These are phyloP conservation scores for Hydractinia echinata DNA, from an alignment of 30 jellyfish, hydroid and myxozoan species.

Conservation along the genomic window DNA sequence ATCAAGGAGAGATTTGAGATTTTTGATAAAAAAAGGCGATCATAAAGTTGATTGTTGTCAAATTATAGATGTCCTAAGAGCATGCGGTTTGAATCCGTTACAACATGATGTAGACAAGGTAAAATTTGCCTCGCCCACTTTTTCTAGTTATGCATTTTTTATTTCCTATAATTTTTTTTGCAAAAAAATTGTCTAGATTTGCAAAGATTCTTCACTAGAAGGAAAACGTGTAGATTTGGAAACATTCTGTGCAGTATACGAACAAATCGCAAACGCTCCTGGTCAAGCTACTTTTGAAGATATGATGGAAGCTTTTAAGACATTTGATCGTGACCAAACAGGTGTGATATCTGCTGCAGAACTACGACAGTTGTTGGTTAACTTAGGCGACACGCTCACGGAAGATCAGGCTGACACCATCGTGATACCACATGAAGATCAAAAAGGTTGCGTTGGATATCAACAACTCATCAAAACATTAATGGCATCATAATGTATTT, in stretches of 20 bases:
- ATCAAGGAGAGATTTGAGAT: constrained; percentile 79
- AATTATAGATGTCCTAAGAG: constrained; percentile 66
- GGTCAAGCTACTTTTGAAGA: constrained; percentile 81
- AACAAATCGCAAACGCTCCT: constrained; percentile 62
- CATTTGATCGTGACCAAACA: constrained; percentile 88
- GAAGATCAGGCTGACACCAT: constrained; percentile 84
- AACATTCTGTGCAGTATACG: constrained; percentile 71
- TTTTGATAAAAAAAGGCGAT: constrained; percentile 90
- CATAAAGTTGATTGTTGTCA: constrained; percentile 59
- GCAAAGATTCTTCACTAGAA: constrained; percentile 55
- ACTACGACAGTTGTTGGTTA: constrained; percentile 68
- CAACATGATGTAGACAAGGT: constrained; percentile 72
- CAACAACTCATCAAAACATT: constrained; percentile 77
- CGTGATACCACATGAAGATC: constrained; percentile 76
- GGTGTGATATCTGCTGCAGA: constrained; percentile 93
- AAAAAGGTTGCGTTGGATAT: constrained; percentile 63
- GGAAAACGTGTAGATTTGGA: constrained; percentile 87
- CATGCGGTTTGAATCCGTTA: constrained; percentile 87
- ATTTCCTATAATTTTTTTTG: background rate
- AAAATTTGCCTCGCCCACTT: background rate
- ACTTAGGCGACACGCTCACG: constrained; percentile 88
- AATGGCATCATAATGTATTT: constrained; percentile 60
- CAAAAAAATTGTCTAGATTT: background rate
- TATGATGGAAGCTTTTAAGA: constrained; percentile 86
- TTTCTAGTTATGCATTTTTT: background rate